These are phyloP conservation scores for Otus sunia DNA, from an alignment of 2,113 vertebrate genomes.

Conservation along the genomic window DNA sequence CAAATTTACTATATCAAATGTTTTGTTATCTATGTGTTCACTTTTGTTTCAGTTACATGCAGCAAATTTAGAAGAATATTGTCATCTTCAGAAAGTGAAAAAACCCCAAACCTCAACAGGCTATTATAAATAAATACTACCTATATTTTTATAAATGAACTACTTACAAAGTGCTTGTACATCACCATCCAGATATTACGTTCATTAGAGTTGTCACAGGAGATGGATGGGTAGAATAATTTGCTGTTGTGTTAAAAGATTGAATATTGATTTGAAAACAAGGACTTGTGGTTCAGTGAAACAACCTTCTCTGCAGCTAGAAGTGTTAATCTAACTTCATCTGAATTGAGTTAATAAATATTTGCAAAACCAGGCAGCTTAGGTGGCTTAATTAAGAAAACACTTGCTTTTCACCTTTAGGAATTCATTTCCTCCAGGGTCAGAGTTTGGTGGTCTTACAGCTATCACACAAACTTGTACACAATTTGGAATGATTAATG, in stretches of 20 bases:
- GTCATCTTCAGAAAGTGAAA: not conserved
- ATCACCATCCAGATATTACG: not conserved
- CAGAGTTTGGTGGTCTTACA: slow-evolving; percentile 66
- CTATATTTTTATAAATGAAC: not conserved
- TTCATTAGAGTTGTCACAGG: not conserved
- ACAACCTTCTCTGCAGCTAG: slow-evolving; percentile 24
- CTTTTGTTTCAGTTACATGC: not conserved
- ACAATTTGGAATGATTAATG: slow-evolving; percentile 67
- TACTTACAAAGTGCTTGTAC: not conserved
- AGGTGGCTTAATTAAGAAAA: slow-evolving; percentile 75
- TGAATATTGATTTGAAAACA: slow-evolving; percentile 24
- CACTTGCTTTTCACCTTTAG: slow-evolving; percentile 67
- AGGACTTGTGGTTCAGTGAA: not conserved
- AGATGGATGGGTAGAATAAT: slow-evolving; percentile 42
- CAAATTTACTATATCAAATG: not conserved
- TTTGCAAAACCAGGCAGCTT: slow-evolving; percentile 60
- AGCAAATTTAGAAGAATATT: not conserved
- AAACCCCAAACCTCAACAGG: not conserved
- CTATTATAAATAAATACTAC: not conserved
- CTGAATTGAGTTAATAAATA: slow-evolving; percentile 50
- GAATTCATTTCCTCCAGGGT: slow-evolving; percentile 69
- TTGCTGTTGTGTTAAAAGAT: slow-evolving; percentile 30
- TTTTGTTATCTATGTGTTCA: not conserved
- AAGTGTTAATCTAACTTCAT: slow-evolving; percentile 62
- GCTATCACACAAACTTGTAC: slow-evolving; percentile 50